Conservation (phyloP, 2,113 vertebrate species). For the Sander vitreus region DNA sequence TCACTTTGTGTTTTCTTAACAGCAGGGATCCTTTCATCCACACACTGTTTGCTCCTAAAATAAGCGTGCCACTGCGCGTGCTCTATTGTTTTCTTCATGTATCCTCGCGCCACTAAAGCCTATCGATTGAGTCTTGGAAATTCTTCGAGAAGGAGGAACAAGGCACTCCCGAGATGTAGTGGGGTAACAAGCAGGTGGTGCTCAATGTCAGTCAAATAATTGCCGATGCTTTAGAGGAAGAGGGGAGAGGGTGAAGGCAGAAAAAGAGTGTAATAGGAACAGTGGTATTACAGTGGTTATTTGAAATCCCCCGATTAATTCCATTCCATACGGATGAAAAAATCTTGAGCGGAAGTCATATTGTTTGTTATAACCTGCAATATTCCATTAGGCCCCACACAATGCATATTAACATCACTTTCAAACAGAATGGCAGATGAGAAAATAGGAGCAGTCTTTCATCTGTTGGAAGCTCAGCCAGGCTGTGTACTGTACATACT, state of each 20-base stretch:
- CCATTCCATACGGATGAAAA: slow-evolving; percentile 38
- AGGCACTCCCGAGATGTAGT: slow-evolving; percentile 27
- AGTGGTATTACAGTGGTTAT: slow-evolving; percentile 40
- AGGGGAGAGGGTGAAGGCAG: slow-evolving; percentile 2
- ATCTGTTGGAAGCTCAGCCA: slow-evolving; percentile 31
- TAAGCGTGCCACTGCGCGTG: not conserved
- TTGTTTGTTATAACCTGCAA: slow-evolving; percentile 51
- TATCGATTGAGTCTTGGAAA: slow-evolving; percentile 47
- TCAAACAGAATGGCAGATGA: slow-evolving; percentile 51
- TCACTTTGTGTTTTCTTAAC: slow-evolving; percentile 29
- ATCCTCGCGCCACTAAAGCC: slow-evolving; percentile 7
- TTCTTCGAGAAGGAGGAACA: slow-evolving; percentile 12
- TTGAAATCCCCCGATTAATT: slow-evolving; percentile 33
- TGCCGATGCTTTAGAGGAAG: slow-evolving; percentile 38
- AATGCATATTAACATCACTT: slow-evolving; percentile 57
- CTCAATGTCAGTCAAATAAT: slow-evolving; percentile 49
- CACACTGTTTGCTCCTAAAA: slow-evolving; percentile 33
- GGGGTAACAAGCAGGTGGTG: slow-evolving; percentile 45
- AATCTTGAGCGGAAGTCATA: slow-evolving; percentile 29
- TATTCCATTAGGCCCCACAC: slow-evolving; percentile 24
- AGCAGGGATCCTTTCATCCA: slow-evolving; percentile 31
- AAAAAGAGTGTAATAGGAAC: slow-evolving; percentile 38
- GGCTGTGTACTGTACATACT: slow-evolving; percentile 25
- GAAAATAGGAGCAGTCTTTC: slow-evolving; percentile 37
- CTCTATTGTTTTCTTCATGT: slow-evolving; percentile 30